phyloP scores from a whole-genome alignment of 2,113 vertebrate species.

The Thalassarche chlororhynchos region DNA sequence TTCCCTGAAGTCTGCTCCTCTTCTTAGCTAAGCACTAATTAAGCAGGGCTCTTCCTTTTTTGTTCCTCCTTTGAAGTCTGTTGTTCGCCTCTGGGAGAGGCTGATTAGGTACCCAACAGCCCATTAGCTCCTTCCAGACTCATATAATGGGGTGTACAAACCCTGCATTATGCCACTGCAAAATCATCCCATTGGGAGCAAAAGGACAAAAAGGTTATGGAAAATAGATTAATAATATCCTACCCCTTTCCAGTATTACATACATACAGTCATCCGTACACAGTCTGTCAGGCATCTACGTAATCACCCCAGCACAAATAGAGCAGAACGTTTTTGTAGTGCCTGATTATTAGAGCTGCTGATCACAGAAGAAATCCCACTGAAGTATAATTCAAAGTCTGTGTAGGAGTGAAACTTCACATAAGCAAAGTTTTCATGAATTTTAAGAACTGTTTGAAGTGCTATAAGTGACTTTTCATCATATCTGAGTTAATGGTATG shows the following conservation, averaged over 20 bases:
- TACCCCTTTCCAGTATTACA: not conserved
- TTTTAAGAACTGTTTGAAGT: conserved; percentile 16
- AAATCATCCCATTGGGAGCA: not conserved
- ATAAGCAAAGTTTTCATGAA: conserved; percentile 4
- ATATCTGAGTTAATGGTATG: not conserved
- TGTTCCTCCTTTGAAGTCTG: conserved; percentile 41
- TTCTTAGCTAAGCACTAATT: conserved; percentile 30
- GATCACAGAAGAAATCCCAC: not conserved
- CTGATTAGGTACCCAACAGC: conserved; percentile 34
- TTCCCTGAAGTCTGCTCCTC: not conserved
- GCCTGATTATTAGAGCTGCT: not conserved
- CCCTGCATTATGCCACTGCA: not conserved
- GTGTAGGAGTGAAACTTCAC: not conserved
- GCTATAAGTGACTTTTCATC: not conserved
- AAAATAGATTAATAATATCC: not conserved
- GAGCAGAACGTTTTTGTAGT: not conserved
- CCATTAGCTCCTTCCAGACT: conserved; percentile 9
- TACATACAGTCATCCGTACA: not conserved
- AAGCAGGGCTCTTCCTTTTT: conserved; percentile 31
- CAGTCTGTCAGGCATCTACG: not conserved
- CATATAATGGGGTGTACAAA: not conserved
- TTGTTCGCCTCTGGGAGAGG: conserved; percentile 27
- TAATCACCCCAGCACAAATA: not conserved
- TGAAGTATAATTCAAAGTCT: not conserved
- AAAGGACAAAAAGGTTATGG: conserved; percentile 19